A percentile compares a stretch with the other conserved stretches of the same genome.
These are phyloP conservation scores for Zaprionus capensis DNA, from an alignment of 1,140 invertebrate species.

Conservation along the genomic window DNA sequence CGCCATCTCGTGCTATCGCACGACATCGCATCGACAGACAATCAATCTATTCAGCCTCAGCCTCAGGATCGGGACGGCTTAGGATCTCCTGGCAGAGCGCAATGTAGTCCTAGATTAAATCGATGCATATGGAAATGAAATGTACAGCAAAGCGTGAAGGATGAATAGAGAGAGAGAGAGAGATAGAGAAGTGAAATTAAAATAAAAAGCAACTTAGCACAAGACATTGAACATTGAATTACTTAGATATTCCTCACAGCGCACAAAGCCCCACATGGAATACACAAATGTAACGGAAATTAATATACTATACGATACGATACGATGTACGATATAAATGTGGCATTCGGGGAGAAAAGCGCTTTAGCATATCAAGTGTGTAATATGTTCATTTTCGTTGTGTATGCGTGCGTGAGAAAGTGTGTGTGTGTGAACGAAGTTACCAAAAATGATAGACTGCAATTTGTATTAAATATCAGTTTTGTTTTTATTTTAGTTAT, in stretches of 20 bases:
- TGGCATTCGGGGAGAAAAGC: neutral
- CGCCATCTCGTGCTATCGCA: slow-evolving; percentile 20
- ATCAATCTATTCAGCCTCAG: slow-evolving; percentile 66
- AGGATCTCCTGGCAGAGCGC: slow-evolving; percentile 83
- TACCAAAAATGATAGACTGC: slow-evolving; percentile 65
- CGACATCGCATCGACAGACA: slow-evolving; percentile 3
- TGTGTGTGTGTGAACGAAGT: slow-evolving; percentile 18
- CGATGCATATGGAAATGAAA: slow-evolving; percentile 19
- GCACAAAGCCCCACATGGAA: slow-evolving; percentile 27
- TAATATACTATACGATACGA: slow-evolving; percentile 3
- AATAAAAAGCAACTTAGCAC: slow-evolving; percentile 38
- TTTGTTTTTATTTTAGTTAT: slow-evolving; percentile 77
- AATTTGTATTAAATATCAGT: slow-evolving; percentile 79
- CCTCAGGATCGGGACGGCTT: slow-evolving; percentile 81
- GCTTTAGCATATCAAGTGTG: neutral
- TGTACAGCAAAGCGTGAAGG: slow-evolving; percentile 40
- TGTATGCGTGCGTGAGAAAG: slow-evolving; percentile 14
- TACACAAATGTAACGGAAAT: slow-evolving; percentile 19
- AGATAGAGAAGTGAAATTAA: slow-evolving; percentile 30
- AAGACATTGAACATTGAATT: slow-evolving; percentile 36
- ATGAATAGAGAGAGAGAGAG: slow-evolving; percentile 3
- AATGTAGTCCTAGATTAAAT: slow-evolving; percentile 76
- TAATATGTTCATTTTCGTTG: slow-evolving; percentile 9
- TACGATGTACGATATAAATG: slow-evolving; percentile 1
- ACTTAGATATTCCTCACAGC: slow-evolving; percentile 9